A percentile compares a stretch with the other conserved stretches of the same genome.
Conservation (phyloP, 2,797 vertebrate species). For the Eutrigla gurnardus region DNA sequence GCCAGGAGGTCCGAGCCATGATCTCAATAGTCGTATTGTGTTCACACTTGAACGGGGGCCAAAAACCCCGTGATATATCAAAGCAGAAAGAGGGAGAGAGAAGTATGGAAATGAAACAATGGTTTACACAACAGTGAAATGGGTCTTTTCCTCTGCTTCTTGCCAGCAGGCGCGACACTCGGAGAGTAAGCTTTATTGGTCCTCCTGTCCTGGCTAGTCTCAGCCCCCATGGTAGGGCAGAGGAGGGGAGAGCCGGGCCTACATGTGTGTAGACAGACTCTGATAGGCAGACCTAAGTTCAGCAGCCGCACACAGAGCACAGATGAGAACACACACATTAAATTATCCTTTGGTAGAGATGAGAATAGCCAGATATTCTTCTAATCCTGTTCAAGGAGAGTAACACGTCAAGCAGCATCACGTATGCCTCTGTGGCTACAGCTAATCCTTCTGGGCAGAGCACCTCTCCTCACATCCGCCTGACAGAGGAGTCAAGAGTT, state of each 20-base stretch:
- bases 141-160: slow-evolving; percentile 78
- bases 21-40: slow-evolving; percentile 85
- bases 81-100: slow-evolving; percentile 66
- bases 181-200: slow-evolving; percentile 66
- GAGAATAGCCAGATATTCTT: slow-evolving; percentile 74
- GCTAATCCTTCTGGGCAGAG: slow-evolving; percentile 60
- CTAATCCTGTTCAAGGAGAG: slow-evolving; percentile 64
- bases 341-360: slow-evolving; percentile 46
- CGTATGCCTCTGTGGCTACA: slow-evolving; percentile 27
- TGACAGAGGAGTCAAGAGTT: slow-evolving; percentile 1
- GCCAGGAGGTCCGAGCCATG: slow-evolving; percentile 72
- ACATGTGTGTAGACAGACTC: slow-evolving; percentile 35
- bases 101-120: slow-evolving; percentile 84
- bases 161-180: slow-evolving; percentile 65
- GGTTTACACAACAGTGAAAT: slow-evolving; percentile 83
- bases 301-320: slow-evolving; percentile 58
- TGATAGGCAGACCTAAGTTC: slow-evolving; percentile 27
- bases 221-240: slow-evolving; percentile 46
- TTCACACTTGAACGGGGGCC: slow-evolving; percentile 80
- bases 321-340: slow-evolving; percentile 59
- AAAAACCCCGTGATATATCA: slow-evolving; percentile 82
- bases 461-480: slow-evolving; percentile 8
- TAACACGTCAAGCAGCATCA: slow-evolving; percentile 57
- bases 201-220: slow-evolving; percentile 72
- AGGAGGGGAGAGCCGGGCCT: slow-evolving; percentile 28